Evolutionary conservation across 1,140 invertebrate genomes (phyloP).

Genomic region (Hylaeus anthracinus): DNA sequence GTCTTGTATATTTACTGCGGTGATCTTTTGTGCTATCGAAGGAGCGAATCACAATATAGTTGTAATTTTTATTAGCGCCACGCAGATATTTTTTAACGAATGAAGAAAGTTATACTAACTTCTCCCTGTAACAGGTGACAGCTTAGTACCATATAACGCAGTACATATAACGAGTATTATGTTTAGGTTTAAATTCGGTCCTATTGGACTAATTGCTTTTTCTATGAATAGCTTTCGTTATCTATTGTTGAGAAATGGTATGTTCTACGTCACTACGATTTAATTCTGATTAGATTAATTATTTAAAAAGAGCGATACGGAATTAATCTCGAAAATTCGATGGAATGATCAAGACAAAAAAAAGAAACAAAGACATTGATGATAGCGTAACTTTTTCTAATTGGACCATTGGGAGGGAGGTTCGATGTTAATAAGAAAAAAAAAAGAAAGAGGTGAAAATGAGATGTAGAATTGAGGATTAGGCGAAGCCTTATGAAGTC

Average conservation of each 20-base stretch:
- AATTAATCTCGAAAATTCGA: conserved; percentile 21
- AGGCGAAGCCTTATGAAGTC: conserved; percentile 10
- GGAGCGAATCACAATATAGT: neutral
- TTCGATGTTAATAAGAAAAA: conserved; percentile 1
- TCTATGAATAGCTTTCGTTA: neutral
- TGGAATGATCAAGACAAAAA: neutral
- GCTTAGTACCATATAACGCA: no score
- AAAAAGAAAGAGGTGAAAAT: conserved; percentile 1
- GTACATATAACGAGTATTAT: no score
- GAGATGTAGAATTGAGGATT: conserved; percentile 5
- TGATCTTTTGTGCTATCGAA: neutral
- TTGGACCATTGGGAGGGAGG: conserved; percentile 41
- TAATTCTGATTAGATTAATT: neutral
- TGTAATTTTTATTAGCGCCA: neutral
- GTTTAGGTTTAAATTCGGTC: neutral
- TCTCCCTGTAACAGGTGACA: neutral
- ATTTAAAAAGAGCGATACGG: neutral
- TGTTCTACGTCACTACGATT: conserved; percentile 3
- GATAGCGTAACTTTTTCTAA: conserved; percentile 3
- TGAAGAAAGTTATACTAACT: neutral
- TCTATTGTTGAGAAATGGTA: neutral
- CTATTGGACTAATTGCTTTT: neutral
- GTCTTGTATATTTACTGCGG: neutral
- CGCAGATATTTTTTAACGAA: neutral
- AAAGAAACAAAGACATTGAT: conserved; percentile 12